These are phyloP conservation scores for Peucedramus taeniatus DNA, from an alignment of 2,113 vertebrate species.

Conservation along the genomic window DNA sequence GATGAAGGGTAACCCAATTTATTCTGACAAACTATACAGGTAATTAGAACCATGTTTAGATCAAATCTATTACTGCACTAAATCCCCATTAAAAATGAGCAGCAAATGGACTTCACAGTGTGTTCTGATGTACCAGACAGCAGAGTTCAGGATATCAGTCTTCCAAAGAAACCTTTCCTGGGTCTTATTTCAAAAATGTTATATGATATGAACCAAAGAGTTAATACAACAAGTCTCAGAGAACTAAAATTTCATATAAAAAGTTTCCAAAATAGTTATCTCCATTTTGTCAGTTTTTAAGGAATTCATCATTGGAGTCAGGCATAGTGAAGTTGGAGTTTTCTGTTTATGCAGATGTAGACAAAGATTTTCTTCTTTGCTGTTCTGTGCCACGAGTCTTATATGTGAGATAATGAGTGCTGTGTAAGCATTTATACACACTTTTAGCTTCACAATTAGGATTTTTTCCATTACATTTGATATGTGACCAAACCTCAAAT, in stretches of 20 bases:
- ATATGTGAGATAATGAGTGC: background rate
- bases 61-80: background rate
- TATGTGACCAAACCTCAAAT: background rate
- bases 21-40: background rate
- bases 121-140: background rate
- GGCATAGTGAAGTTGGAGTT: background rate
- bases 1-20: slow-evolving; percentile 18
- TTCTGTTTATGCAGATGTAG: background rate
- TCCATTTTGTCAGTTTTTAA: background rate
- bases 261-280: background rate
- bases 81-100: background rate
- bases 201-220: background rate
- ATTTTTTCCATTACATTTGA: background rate
- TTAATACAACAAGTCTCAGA: background rate
- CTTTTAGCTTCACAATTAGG: background rate
- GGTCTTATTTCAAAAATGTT: background rate
- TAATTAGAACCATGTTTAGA: slow-evolving; percentile 19
- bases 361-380: background rate
- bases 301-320: background rate
- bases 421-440: background rate
- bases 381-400: background rate
- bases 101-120: background rate
- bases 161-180: background rate
- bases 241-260: background rate
- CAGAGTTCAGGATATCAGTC: background rate